Evolutionary conservation across 2,113 vertebrate genomes (phyloP).

Genomic region (Gavia stellata): DNA sequence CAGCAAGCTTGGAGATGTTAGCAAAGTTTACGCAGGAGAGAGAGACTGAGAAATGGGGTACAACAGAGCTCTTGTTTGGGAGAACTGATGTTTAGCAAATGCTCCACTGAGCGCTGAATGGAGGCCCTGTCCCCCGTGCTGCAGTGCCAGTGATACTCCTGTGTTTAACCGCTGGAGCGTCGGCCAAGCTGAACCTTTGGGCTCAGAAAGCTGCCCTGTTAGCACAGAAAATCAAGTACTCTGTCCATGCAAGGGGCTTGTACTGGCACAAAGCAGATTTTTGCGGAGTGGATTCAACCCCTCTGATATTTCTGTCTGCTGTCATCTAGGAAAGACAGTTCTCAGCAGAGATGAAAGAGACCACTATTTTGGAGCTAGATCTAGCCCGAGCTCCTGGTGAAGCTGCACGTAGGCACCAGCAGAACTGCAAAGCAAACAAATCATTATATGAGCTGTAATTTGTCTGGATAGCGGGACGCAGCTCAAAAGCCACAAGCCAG

Average conservation of each 20-base stretch:
- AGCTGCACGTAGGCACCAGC: background rate
- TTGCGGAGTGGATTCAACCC: background rate
- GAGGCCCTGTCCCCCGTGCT: background rate
- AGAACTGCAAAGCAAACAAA: background rate
- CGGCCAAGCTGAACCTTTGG: background rate
- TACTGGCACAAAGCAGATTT: background rate
- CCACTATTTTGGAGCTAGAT: background rate
- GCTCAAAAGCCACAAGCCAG: background rate
- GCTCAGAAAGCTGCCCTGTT: background rate
- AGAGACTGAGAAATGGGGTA: background rate
- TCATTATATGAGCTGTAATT: background rate
- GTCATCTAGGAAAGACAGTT: background rate
- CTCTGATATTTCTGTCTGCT: background rate
- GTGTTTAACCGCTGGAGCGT: background rate
- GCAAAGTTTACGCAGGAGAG: background rate
- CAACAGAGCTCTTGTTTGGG: background rate
- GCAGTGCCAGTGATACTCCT: background rate
- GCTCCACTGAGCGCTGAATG: background rate
- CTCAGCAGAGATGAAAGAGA: background rate
- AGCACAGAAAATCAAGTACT: background rate
- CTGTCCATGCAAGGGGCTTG: background rate
- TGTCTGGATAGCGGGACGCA: background rate
- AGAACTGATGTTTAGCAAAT: background rate
- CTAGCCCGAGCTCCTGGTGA: background rate
- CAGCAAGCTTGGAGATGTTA: background rate